phyloP scores from a whole-genome alignment of 2,113 vertebrate genomes.

The Micronycteris hirsuta region DNA sequence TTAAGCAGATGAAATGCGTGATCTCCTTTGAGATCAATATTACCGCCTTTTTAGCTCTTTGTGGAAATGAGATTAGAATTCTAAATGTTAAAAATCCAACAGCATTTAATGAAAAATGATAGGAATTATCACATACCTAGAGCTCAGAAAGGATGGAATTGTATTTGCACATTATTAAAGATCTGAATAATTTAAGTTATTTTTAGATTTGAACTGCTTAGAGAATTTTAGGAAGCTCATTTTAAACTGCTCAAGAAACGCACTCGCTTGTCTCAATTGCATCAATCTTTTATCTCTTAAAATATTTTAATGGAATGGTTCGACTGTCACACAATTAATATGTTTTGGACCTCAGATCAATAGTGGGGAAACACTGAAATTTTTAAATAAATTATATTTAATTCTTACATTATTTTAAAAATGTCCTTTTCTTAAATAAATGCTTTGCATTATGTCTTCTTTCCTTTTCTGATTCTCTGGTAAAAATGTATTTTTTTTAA shows the following conservation, averaged over 20 bases:
- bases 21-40: neutral
- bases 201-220: conserved; percentile 62
- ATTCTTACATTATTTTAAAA: neutral
- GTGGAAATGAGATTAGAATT: conserved; percentile 68
- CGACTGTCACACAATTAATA: neutral
- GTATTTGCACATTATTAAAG: conserved; percentile 63
- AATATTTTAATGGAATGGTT: neutral
- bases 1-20: conserved; percentile 47
- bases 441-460: neutral
- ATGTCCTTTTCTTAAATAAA: neutral
- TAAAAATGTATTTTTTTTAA: neutral
- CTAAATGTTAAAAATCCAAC: conserved; percentile 59
- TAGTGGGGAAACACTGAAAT: neutral
- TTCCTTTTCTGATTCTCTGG: neutral
- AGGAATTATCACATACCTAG: conserved; percentile 64
- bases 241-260: conserved; percentile 46
- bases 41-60: conserved; percentile 52
- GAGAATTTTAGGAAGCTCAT: conserved; percentile 57
- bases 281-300: conserved; percentile 2
- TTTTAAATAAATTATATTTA: neutral
- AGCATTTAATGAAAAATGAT: conserved; percentile 64
- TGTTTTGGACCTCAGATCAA: neutral
- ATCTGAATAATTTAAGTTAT: conserved; percentile 66
- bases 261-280: neutral
- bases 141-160: conserved; percentile 50